These are phyloP conservation scores for Xylota segnis DNA, from an alignment of 2,888 invertebrate genomes.

Conservation along the genomic window DNA sequence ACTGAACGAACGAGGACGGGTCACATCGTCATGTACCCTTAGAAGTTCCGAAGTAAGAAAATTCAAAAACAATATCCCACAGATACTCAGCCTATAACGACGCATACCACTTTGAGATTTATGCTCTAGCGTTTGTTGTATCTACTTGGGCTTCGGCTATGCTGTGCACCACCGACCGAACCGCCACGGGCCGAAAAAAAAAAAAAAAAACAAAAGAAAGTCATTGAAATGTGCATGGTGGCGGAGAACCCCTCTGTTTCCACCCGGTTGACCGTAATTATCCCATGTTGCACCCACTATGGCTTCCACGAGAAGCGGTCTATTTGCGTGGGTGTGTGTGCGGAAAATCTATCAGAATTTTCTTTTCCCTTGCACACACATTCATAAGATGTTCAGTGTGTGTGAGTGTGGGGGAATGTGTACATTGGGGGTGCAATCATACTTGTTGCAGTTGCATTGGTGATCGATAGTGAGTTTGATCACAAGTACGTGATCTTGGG, in stretches of 20 bases:
- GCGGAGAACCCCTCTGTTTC: slow-evolving; percentile 22
- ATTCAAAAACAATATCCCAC: slow-evolving; percentile 80
- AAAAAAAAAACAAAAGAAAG: slow-evolving; percentile 72
- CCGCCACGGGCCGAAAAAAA: slow-evolving; percentile 66
- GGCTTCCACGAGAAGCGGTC: slow-evolving; percentile 31
- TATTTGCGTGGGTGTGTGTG: slow-evolving; percentile 39
- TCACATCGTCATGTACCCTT: slow-evolving; percentile 81
- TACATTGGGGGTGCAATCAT: slow-evolving; percentile 54
- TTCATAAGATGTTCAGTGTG: background rate
- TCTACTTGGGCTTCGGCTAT: slow-evolving; percentile 24
- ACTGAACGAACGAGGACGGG: slow-evolving; percentile 73
- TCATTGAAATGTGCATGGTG: slow-evolving; percentile 59
- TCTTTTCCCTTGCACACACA: slow-evolving; percentile 51
- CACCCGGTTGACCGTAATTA: slow-evolving; percentile 73
- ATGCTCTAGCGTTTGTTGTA: slow-evolving; percentile 54
- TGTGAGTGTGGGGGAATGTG: background rate
- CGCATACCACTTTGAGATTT: slow-evolving; percentile 62
- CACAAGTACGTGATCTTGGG: background rate
- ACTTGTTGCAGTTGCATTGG: slow-evolving; percentile 66
- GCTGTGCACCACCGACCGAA: slow-evolving; percentile 55
- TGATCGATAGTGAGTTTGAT: background rate
- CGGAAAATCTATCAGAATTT: slow-evolving; percentile 69
- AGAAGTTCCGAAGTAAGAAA: slow-evolving; percentile 84
- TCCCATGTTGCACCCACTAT: slow-evolving; percentile 82
- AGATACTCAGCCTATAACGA: slow-evolving; percentile 55